Base-by-base conservation (phyloP, 2,888 invertebrate genomes). In the Hemithea aestivaria region DNA sequence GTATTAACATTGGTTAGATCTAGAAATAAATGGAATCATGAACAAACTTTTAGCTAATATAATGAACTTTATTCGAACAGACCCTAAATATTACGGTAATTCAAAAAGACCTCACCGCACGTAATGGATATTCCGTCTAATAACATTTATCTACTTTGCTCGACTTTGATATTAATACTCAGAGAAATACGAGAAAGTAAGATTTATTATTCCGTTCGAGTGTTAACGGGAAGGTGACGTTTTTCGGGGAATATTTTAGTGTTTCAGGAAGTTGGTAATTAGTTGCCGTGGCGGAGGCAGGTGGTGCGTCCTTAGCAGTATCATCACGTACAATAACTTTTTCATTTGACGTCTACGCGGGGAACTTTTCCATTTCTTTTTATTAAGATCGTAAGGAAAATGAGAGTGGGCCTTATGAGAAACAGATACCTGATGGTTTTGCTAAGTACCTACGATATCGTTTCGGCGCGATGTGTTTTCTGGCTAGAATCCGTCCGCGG, bases 251-350 rank as follows among this genome's bases (percentile, higher is more conserved):
- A 84, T 84, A 81, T 85, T 83, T 80, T 82, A 83, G 81, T 82
- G 77, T 81, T 83, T 75, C 67, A 70, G 78, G 73, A 80, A 83
- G 80, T 80, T 84, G 70, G 80, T 85, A 85, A 85, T 85, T 85
- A 85, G 85, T 85, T 73, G 61, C 64, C 66, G 67, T 66, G 66
- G 53, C 59, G 56, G 56, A 67, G 73, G 66, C 78, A 82, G 85
- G 81, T 83, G 83, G 72, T 68, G 58, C 63, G 66, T 73, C 66
- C 70, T 82, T 77, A 63, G 74, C 76, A 87, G 79, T 85, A 84
- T 82, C 72, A 77, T 85, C 85, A 87, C 85, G 85, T 78, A 59
- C 76, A 70, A 80, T 82, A 85, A 87, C 85, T 87, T 87, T 85
- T 84, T 84, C 85, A 83, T 85, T 84, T 84, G 85, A 85, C 79